Conservation (phyloP, 1,140 invertebrate genomes). For the Trypoxylus dichotomus region DNA sequence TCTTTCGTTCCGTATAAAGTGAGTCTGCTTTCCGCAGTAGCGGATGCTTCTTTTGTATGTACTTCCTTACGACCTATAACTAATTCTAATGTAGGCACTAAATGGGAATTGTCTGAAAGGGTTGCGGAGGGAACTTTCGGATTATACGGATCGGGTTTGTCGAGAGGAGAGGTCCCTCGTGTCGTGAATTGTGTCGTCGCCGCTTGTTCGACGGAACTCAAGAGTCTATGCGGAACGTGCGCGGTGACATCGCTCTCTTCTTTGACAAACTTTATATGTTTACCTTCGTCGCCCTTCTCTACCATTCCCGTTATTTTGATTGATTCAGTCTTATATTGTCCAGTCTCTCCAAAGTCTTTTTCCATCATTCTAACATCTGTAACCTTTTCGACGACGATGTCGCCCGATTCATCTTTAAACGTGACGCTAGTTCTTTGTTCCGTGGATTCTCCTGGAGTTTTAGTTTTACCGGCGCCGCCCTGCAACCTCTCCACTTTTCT, state of each 20-base stretch:
- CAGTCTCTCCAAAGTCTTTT: not conserved
- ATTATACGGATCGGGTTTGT: slow-evolving; percentile 44
- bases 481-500: slow-evolving; percentile 51
- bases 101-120: slow-evolving; percentile 33
- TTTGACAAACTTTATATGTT: slow-evolving; percentile 15
- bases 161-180: slow-evolving; percentile 54
- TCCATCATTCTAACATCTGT: not conserved
- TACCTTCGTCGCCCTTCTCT: slow-evolving; percentile 17
- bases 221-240: not conserved
- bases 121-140: slow-evolving; percentile 35
- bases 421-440: slow-evolving; percentile 31
- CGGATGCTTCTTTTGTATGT: slow-evolving; percentile 55
- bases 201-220: not conserved
- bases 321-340: slow-evolving; percentile 30
- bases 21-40: slow-evolving; percentile 56
- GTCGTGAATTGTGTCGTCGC: slow-evolving; percentile 23
- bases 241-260: not conserved
- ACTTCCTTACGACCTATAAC: slow-evolving; percentile 59
- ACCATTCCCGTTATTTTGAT: slow-evolving; percentile 30
- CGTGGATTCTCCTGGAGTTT: slow-evolving; percentile 30
- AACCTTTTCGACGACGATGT: slow-evolving; percentile 30
- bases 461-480: slow-evolving; percentile 54
- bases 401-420: slow-evolving; percentile 28
- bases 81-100: slow-evolving; percentile 54
- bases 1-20: slow-evolving; percentile 56